Percentiles rank a stretch among this genome's conserved stretches.
Conservation (phyloP, 2,113 vertebrate genomes). For the Platichthys stellatus region DNA sequence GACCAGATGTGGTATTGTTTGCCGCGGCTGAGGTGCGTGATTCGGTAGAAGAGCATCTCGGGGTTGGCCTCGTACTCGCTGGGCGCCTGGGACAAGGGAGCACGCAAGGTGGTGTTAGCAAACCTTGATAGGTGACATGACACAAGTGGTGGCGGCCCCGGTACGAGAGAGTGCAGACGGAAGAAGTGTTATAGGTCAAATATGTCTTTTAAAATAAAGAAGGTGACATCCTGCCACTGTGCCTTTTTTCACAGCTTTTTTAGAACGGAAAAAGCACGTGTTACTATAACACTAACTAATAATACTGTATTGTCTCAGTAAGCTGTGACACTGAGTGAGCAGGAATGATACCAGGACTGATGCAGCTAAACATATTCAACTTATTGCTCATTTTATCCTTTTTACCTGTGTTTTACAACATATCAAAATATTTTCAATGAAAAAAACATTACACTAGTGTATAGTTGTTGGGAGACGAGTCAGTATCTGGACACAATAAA, state of each 20-base stretch:
- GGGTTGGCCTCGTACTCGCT: constrained; percentile 98
- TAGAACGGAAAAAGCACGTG: not conserved
- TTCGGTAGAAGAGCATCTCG: constrained; percentile 94
- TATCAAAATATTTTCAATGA: too few relatives aligned
- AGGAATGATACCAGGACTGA: too few relatives aligned
- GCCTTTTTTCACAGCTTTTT: not conserved
- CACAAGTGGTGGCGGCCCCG: not conserved
- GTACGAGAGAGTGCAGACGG: not conserved
- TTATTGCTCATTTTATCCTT: too few relatives aligned
- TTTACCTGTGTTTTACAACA: too few relatives aligned
- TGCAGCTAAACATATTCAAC: too few relatives aligned
- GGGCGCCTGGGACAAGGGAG: constrained; percentile 86
- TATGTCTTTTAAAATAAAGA: not conserved
- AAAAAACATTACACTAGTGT: too few relatives aligned
- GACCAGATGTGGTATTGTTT: constrained; percentile 99
- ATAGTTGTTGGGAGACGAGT: too few relatives aligned
- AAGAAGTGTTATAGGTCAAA: not conserved
- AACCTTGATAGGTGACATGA: constrained; percentile 9
- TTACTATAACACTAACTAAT: not conserved
- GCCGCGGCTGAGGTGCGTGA: constrained; percentile 91
- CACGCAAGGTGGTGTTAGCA: constrained; percentile 42
- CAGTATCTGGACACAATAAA: too few relatives aligned
- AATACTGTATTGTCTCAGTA: not conserved
- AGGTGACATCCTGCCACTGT: not conserved
- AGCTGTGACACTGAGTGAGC: not conserved